Conservation (phyloP, 2,888 invertebrate species). For the Dendrolimus houi region DNA sequence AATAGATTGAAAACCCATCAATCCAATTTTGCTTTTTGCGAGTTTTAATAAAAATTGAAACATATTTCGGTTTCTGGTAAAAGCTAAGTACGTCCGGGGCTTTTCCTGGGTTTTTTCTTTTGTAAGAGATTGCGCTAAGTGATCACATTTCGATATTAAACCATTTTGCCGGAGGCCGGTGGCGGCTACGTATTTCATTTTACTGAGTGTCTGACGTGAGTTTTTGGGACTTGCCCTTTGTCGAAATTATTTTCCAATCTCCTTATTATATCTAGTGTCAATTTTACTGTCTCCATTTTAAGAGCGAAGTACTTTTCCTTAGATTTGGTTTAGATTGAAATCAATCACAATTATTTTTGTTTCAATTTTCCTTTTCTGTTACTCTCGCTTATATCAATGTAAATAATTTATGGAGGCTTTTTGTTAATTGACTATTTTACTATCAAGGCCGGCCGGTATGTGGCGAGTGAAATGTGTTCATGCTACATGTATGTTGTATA, state of each 20-base stretch:
- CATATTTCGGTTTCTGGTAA: constrained; percentile 65
- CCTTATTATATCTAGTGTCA: constrained; percentile 59
- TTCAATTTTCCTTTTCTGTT: background rate
- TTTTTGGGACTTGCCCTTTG: constrained; percentile 70
- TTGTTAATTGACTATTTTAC: too few relatives aligned
- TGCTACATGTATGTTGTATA: too few relatives aligned
- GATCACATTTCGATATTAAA: constrained; percentile 77
- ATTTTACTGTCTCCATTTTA: constrained; percentile 41
- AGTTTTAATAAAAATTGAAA: constrained; percentile 60
- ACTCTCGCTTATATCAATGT: background rate
- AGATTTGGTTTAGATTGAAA: background rate
- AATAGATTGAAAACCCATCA: constrained; percentile 45
- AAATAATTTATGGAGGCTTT: too few relatives aligned
- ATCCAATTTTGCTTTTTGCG: constrained; percentile 47
- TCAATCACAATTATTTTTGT: background rate
- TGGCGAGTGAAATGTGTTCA: too few relatives aligned
- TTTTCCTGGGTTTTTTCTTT: constrained; percentile 64
- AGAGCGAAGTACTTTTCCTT: constrained; percentile 15
- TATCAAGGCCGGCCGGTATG: too few relatives aligned
- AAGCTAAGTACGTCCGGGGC: constrained; percentile 61
- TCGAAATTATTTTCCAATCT: constrained; percentile 67
- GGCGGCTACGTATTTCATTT: constrained; percentile 74
- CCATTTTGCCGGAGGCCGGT: constrained; percentile 72
- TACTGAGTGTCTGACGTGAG: constrained; percentile 73
- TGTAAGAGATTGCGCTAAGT: constrained; percentile 76